Evolutionary conservation across 1,140 invertebrate species (phyloP), one percentile per base, ranked within the genome.

Genomic region (Drosophila trapezifrons): DNA sequence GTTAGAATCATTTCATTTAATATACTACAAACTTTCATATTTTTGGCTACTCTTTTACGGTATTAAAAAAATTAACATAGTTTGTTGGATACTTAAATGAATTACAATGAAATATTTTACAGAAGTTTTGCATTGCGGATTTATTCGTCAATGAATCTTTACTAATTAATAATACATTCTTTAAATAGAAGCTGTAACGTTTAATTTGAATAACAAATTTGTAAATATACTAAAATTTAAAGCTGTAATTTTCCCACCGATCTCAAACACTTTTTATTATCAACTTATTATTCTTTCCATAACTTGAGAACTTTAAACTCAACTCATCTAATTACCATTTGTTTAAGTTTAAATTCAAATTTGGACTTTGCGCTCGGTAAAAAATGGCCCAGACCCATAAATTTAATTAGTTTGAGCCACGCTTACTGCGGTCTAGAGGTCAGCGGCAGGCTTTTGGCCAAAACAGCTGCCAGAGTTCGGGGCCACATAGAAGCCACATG

Each of bases 351-450:
- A 70, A 71, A 71, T 38, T 70, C 17, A 72, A 72, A 72, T 73
- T 59, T 62, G 13, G 25, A 59, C 54, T 59, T 43, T 27, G 29
- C 12, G 18, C 17, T 59, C 9, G 29, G 45, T 40, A 65, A 66
- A 59, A 57, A 80, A 63, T 55, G 75, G 32, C 56, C 45, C 56
- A 65, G 65, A 72, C 66, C 83, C 78, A 86, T 86, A 86, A 83
- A 86, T 86, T 76, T 83, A 87, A 86, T 86, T 86, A 86, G 79
- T 76, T 79, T 73, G 85, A 87, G 83, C 75, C 74, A 79, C 29
- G 75, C 70, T 59, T 58, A 62, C 56, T 78, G 75, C 69, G 82
- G 83, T 70, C 71, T 69, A 47, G 45, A 62, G 55, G 65, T 76
- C 55, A 77, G 73, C 32, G 58, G 66, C 42, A 67, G 71, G 47